These are phyloP conservation scores for Cygnus olor DNA, from an alignment of 2,797 vertebrate genomes.

Conservation along the genomic window DNA sequence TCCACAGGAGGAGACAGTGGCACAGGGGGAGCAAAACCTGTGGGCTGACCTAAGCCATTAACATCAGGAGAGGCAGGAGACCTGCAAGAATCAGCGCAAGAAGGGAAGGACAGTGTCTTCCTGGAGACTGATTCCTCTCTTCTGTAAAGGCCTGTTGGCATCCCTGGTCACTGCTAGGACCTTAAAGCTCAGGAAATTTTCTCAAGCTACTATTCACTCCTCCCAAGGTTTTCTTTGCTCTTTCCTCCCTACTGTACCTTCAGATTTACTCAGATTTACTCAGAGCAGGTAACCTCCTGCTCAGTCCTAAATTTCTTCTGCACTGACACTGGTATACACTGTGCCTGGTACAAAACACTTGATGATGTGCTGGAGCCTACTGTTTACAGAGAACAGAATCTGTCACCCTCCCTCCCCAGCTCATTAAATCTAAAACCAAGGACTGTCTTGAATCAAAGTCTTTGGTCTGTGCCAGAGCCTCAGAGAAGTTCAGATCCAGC, in stretches of 20 bases:
- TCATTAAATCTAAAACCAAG: constrained; percentile 39
- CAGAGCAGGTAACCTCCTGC: background rate
- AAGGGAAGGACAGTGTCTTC: background rate
- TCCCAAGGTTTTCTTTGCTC: background rate
- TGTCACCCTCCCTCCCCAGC: rapidly evolving
- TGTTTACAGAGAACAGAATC: background rate
- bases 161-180: background rate
- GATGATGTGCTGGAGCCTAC: background rate
- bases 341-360: background rate
- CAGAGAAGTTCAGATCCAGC: background rate
- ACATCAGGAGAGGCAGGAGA: background rate
- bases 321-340: background rate
- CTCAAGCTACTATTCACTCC: background rate
- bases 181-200: background rate
- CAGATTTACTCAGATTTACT: background rate
- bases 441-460: background rate
- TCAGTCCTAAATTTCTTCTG: background rate
- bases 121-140: background rate
- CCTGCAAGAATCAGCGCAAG: background rate
- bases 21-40: background rate
- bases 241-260: background rate
- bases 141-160: background rate
- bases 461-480: background rate
- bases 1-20: background rate
- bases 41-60: background rate